These are phyloP conservation scores for Noctuana brunneofusca DNA, from an alignment of 2,888 invertebrate species.

Conservation along the genomic window DNA sequence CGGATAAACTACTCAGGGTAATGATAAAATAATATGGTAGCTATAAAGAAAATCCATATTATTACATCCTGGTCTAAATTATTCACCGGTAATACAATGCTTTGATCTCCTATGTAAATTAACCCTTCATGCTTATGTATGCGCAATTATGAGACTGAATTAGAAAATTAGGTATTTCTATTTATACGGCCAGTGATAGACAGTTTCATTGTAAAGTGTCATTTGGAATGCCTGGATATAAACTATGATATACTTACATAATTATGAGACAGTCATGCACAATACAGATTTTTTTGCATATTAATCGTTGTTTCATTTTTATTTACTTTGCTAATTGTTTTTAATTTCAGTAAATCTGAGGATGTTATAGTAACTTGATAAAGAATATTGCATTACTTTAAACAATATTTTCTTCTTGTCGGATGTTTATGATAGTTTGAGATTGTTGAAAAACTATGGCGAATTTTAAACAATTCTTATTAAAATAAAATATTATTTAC, in stretches of 20 bases:
- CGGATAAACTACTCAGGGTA: not conserved
- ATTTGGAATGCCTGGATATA: not conserved
- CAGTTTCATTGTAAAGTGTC: slow-evolving; percentile 42
- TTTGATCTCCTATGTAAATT: slow-evolving; percentile 46
- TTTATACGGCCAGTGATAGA: slow-evolving; percentile 49
- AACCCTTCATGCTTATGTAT: slow-evolving; percentile 65
- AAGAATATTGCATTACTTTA: too few relatives aligned
- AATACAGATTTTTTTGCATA: not conserved
- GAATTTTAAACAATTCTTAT: too few relatives aligned
- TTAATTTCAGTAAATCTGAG: too few relatives aligned
- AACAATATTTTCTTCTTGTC: too few relatives aligned
- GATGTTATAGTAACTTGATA: too few relatives aligned
- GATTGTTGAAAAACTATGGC: too few relatives aligned
- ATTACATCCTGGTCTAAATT: slow-evolving; percentile 9
- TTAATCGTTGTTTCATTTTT: not conserved
- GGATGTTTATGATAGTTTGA: too few relatives aligned
- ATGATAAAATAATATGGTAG: not conserved
- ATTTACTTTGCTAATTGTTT: too few relatives aligned
- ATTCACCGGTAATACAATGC: slow-evolving; percentile 31
- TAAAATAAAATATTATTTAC: too few relatives aligned
- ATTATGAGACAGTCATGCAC: not conserved
- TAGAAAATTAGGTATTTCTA: slow-evolving; percentile 65
- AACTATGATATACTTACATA: not conserved
- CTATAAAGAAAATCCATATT: not conserved
- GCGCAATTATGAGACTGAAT: slow-evolving; percentile 80